Percentiles rank a stretch among this genome's conserved stretches.
Conservation (phyloP, 2,113 vertebrate genomes). For the Dasyurus viverrinus region DNA sequence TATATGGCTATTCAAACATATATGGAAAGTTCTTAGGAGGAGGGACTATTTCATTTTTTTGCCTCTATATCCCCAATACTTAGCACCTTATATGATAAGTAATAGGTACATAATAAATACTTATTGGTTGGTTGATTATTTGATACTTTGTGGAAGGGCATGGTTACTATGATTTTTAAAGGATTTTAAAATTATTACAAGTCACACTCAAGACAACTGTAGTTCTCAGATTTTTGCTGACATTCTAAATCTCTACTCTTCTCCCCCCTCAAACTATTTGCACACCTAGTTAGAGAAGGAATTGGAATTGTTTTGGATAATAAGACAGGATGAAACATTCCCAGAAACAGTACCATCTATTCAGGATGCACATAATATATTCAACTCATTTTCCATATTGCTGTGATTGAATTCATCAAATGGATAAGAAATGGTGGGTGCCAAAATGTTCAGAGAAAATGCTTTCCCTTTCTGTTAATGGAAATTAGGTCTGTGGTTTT, state of each 20-base stretch:
- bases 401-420: background rate
- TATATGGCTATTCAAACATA: too few relatives aligned
- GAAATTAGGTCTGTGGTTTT: background rate
- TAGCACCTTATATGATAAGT: too few relatives aligned
- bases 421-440: background rate
- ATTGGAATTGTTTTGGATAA: slow-evolving; percentile 7
- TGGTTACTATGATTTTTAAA: background rate
- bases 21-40: background rate
- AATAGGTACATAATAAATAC: background rate
- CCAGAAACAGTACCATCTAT: background rate
- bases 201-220: background rate
- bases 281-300: slow-evolving; percentile 4
- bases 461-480: background rate
- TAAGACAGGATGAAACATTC: background rate
- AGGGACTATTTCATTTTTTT: background rate
- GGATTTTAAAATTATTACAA: background rate
- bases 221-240: slow-evolving; percentile 14
- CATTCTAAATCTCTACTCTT: background rate
- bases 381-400: slow-evolving; percentile 25
- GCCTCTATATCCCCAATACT: background rate
- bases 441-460: slow-evolving; percentile 28
- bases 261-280: background rate
- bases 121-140: background rate
- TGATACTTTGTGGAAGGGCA: background rate
- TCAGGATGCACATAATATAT: background rate